These are phyloP conservation scores for Gymnocephalus cernua DNA, from an alignment of 2,113 vertebrate species.

Conservation along the genomic window DNA sequence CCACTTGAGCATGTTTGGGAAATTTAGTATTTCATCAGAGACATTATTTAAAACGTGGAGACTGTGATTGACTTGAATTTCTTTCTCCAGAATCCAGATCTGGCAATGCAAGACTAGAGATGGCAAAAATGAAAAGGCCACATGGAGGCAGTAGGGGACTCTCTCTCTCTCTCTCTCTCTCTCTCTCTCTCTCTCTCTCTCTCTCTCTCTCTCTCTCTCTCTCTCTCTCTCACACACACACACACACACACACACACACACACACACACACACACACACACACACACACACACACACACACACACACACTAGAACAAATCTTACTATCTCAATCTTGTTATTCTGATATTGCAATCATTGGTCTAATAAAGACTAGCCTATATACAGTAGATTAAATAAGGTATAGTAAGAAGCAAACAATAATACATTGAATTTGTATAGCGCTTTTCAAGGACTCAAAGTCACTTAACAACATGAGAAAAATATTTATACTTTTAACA, in stretches of 20 bases:
- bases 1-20: not conserved
- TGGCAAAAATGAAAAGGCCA: conserved; percentile 16
- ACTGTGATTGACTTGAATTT: not conserved
- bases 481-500: too few species aligned
- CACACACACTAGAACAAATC: too few species aligned
- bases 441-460: too few species aligned
- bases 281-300: not conserved
- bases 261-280: not conserved
- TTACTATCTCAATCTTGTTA: not conserved
- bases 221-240: not conserved
- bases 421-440: too few species aligned
- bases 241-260: not conserved
- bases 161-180: not conserved
- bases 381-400: not conserved
- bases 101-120: too few species aligned
- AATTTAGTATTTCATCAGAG: not conserved
- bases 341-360: not conserved
- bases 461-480: too few species aligned
- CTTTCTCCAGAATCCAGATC: too few species aligned
- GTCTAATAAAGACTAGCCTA: not conserved
- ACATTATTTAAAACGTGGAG: not conserved
- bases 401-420: not conserved
- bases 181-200: not conserved
- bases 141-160: conserved; percentile 46
- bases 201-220: too few species aligned